Evolutionary conservation across 2,797 vertebrate species (phyloP).

Genomic region (Ataeniobius toweri): DNA sequence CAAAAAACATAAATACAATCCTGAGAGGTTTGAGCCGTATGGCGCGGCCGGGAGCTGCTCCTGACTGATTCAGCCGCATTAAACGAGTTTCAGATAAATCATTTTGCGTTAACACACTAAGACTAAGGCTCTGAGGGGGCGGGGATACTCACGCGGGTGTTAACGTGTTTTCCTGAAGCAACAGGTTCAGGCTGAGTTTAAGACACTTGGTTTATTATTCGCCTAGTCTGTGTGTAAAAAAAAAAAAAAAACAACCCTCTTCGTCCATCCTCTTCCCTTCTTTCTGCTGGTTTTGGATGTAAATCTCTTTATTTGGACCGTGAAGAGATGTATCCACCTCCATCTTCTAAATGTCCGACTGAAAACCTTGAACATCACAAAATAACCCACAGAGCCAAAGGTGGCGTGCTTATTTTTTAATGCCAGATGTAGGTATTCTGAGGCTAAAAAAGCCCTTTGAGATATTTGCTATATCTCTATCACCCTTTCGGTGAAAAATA

Average conservation of each 20-base stretch:
- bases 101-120: no score
- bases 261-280: no score
- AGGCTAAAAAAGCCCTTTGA: no score
- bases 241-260: no score
- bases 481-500: no score
- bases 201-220: no score
- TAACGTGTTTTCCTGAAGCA: neutral
- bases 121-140: neutral
- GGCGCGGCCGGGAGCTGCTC: neutral
- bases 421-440: no score
- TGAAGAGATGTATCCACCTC: neutral
- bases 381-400: neutral
- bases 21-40: neutral
- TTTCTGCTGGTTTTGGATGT: no score
- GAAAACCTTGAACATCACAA: neutral
- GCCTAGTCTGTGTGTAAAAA: no score
- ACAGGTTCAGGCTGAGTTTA: constrained; percentile 14
- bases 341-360: neutral
- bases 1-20: neutral
- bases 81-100: neutral
- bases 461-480: no score
- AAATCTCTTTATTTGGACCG: no score
- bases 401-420: no score
- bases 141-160: neutral
- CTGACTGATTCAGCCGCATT: neutral